Evolutionary conservation across 2,113 vertebrate genomes (phyloP).

Genomic region (Phyllostomus discolor): DNA sequence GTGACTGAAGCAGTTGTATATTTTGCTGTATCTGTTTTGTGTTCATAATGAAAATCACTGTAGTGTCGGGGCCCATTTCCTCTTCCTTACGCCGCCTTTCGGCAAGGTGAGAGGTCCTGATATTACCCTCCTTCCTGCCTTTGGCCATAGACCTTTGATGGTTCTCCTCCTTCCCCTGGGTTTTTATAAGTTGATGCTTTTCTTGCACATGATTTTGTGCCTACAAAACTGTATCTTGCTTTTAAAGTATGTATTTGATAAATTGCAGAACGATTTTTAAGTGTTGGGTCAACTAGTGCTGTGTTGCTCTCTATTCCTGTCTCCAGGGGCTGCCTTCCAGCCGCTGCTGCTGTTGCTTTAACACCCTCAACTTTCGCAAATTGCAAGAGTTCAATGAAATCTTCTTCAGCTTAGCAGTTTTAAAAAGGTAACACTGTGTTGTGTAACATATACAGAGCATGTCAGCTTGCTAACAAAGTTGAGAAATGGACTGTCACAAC

Average conservation of each 20-base stretch:
- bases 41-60: not conserved
- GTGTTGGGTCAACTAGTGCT: not conserved
- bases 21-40: not conserved
- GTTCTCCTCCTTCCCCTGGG: not conserved
- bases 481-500: not conserved
- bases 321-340: conserved; percentile 41
- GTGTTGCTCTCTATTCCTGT: conserved; percentile 41
- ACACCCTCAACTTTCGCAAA: conserved; percentile 58
- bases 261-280: conserved; percentile 38
- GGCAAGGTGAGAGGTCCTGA: not conserved
- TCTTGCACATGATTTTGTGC: conserved; percentile 8
- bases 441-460: conserved; percentile 27
- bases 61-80: not conserved
- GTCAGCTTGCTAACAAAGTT: conserved; percentile 19
- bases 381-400: conserved; percentile 44
- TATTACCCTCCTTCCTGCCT: not conserved
- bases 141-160: not conserved
- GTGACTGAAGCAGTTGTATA: not conserved
- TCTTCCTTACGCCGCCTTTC: not conserved
- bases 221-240: conserved; percentile 25
- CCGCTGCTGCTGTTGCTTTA: conserved; percentile 43
- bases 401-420: conserved; percentile 16
- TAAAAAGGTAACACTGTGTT: conserved; percentile 33
- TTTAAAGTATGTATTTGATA: conserved; percentile 34
- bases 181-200: conserved; percentile 16